Percentiles rank a stretch among this genome's conserved stretches.
phyloP scores from a whole-genome alignment of 2,113 vertebrate species.

The Sphyrna mokarran region DNA sequence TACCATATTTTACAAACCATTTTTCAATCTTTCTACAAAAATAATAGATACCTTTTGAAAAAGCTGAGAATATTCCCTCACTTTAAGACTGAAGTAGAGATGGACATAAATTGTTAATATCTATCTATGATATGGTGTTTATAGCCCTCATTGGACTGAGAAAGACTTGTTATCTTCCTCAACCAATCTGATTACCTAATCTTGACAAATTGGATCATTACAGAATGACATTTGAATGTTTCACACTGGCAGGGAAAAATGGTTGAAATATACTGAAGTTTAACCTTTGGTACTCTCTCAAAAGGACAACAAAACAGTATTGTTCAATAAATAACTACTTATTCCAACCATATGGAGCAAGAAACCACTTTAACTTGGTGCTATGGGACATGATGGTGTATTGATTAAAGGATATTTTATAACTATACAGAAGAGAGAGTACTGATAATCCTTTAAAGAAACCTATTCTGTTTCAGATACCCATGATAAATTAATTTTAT shows the following conservation, averaged over 20 bases:
- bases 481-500: background rate
- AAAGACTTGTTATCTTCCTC: slow-evolving; percentile 41
- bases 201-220: slow-evolving; percentile 53
- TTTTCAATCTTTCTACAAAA: background rate
- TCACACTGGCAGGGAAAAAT: slow-evolving; percentile 45
- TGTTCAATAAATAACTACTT: slow-evolving; percentile 49
- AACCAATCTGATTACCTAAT: slow-evolving; percentile 51
- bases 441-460: background rate
- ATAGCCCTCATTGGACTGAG: slow-evolving; percentile 46
- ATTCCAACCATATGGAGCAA: slow-evolving; percentile 40
- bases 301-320: slow-evolving; percentile 44
- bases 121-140: slow-evolving; percentile 45
- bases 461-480: background rate
- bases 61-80: background rate
- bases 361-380: slow-evolving; percentile 28
- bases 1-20: background rate
- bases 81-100: slow-evolving; percentile 48
- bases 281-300: slow-evolving; percentile 45
- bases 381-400: background rate
- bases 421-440: background rate
- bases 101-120: slow-evolving; percentile 57
- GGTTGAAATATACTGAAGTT: slow-evolving; percentile 46
- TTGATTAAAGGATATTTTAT: slow-evolving; percentile 1
- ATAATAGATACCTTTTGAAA: background rate
- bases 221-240: slow-evolving; percentile 46